Base-by-base conservation (phyloP, 2,113 vertebrate genomes). In the Melanostigma gelatinosum region DNA sequence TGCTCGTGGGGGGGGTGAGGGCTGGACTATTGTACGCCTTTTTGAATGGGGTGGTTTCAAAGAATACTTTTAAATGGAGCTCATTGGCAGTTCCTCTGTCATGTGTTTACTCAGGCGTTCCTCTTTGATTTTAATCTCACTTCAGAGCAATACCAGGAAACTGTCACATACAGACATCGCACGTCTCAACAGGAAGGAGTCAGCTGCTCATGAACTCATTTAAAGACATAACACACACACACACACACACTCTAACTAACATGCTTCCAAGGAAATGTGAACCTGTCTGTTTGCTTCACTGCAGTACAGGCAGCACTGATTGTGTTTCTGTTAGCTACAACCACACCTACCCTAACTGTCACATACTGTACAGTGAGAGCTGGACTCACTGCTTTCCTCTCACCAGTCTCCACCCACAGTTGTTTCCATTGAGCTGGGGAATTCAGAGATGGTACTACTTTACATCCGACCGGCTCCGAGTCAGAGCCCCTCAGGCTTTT, bases 101-200 rank as follows among this genome's bases (percentile, higher is more conserved):
- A 32, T 76, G 83, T 91, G 88, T 91, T 88, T 90, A 87, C 44
- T 71, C 72, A 64, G 85, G 79, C 75, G 61, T 80, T 85, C 67
- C 78, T 83, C 84, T 82, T 79, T 83, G 84, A 88, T 87, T 92
- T 85, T 80, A 80, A 90, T 90, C 86, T 89, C 75, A 15, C 73
- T 55, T 64, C 46, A 77, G 72, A 72, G 61, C 74, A 50, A 70
- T 74, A 15, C 24, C 77, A 70, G 88, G 75, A 88, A 85, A 69
- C 52, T 52, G 64, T 57, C 66, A 34, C 50, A 44, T 38, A 24
- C 36, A 62, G 57, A 76, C 69, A 84, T 13, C 42, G 60, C 50
- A 3, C 22, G 7, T 38, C 46, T 65, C 27, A 57, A 20, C 72
- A 50, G 8, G 16, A 48, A 46, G 24, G 27, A 36, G 18, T 55